Base-by-base conservation (phyloP, 2,113 vertebrate genomes). In the Marcusenius ussheri region DNA sequence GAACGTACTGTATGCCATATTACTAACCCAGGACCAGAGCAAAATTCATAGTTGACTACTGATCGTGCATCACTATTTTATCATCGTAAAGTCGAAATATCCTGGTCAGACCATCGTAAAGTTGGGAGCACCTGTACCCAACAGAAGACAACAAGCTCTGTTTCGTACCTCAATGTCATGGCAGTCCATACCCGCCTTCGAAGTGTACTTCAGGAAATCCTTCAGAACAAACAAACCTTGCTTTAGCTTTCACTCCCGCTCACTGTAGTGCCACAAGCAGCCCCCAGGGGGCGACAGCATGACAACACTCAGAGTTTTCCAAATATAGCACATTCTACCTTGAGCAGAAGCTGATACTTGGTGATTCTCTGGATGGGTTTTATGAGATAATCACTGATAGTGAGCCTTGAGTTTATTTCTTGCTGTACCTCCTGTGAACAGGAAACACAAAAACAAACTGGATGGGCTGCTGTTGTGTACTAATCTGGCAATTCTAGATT, bases 331-430 rank as follows among this genome's bases (percentile, higher is more conserved):
- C 49, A 21, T 39, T 88, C 42, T 47, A 99, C 98, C 98, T 99
- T 99, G 70, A 99, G 96, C 90, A 99, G 96, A 91, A 99, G 95
- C 92, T 99, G 98, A 91, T 99, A 99, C 74, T 99, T 99, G 88
- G 98, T 99, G 95, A 99, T 99, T 94, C 98, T 97, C 94, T 99
- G 98, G 93, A 99, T 97, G 49, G 98, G 98, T 95, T 99, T 99
- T 93, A 99, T 99, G 56, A 99, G 96, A 92, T 98, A 99, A 93
- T 99, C 98, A 24, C 97, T 98, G 91, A 99, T 96, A 1, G 97
- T 97, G 94, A 99, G 96, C 90, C 98, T 96, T 83, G 97, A 97
- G 95, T 95, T 98, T 94, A 99, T 96, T 94, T 99, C 98, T 89
- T 98, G 97, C 91, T 99, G 98, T 89, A 99, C 94, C 91, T 99